phyloP scores from a whole-genome alignment of 2,113 vertebrate species.

The Tenebrosternarchus preto region DNA sequence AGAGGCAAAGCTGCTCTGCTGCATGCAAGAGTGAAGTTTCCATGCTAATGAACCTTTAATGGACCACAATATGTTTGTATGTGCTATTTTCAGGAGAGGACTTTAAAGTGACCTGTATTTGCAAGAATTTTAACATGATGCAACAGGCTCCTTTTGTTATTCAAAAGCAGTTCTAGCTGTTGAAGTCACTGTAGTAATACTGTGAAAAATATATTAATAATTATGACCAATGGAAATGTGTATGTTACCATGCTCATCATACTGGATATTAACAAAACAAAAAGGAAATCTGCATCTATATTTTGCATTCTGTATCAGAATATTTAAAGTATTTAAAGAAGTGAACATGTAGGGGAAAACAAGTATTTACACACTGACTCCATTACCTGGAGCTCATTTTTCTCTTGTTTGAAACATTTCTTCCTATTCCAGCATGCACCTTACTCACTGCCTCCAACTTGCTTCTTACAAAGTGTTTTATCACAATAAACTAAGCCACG shows the following conservation, averaged over 20 bases:
- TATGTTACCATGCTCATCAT: too few species aligned
- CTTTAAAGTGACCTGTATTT: background rate
- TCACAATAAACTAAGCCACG: too few species aligned
- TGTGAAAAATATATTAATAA: background rate
- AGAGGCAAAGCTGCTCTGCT: background rate
- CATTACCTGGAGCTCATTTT: conserved; percentile 9
- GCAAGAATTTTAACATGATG: background rate
- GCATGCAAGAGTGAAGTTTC: background rate
- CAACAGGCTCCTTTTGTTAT: background rate
- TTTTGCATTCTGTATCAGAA: too few species aligned
- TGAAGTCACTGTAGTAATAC: background rate
- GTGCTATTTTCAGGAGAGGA: background rate
- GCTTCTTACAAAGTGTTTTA: too few species aligned
- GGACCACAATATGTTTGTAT: background rate
- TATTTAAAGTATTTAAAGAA: too few species aligned
- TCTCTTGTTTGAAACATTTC: background rate
- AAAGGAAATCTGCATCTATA: too few species aligned
- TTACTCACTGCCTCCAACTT: background rate
- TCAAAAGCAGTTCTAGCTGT: background rate
- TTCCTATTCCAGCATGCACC: background rate
- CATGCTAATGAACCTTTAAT: background rate
- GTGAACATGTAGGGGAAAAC: background rate
- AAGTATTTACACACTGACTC: too few species aligned
- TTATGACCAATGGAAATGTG: too few species aligned
- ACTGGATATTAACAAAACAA: too few species aligned